Base-by-base conservation (phyloP, 1,140 invertebrate species). In the Cydia fagiglandana region DNA sequence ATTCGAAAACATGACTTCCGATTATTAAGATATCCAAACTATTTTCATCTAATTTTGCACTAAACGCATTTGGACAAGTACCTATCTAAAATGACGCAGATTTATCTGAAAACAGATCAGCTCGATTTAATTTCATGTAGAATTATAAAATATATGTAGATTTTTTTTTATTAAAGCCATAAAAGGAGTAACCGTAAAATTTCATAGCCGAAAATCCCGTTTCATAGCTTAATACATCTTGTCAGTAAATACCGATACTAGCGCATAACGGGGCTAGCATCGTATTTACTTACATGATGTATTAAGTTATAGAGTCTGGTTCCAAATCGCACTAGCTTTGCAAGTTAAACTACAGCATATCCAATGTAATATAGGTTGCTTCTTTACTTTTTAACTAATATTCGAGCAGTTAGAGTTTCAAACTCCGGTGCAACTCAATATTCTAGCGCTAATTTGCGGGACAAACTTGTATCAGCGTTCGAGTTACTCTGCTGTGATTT, bases 341-440 rank as follows among this genome's bases (percentile, higher is more conserved):
- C 53, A 61, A 12, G 56, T 20, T 24, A 61, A 61, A 61, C 20
- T 20, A 20, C 53, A 56, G 53, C 20, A 24, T 61, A 61, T 61
- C 10, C 56, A 24, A 61, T 24, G n/a, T 24, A 61, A 61, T 20
- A 61, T 61, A 12, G 56, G 56, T 20, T 6, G 56, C 56, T 61
- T 61, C 20, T 61, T 61, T 61, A 61, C 56, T 61, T 61, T 61
- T 61, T 61, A 61, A 61, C 56, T 61, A 61, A 61, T 61, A 61
- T 61, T 61, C 9, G 56, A 20, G n/a, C 53, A 56, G 56, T 56
- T 56, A 7, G 13, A 53, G 53, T 61, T 61, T 61, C 17, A 61
- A 61, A 61, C 56, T 20, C 17, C 20, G 20, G 17, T 12, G 56
- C 9, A 61, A 61, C 56, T 61, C 56, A 61, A 61, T 61, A 24